These are phyloP conservation scores for Myathropa florea DNA, from an alignment of 2,888 invertebrate genomes.

Conservation along the genomic window DNA sequence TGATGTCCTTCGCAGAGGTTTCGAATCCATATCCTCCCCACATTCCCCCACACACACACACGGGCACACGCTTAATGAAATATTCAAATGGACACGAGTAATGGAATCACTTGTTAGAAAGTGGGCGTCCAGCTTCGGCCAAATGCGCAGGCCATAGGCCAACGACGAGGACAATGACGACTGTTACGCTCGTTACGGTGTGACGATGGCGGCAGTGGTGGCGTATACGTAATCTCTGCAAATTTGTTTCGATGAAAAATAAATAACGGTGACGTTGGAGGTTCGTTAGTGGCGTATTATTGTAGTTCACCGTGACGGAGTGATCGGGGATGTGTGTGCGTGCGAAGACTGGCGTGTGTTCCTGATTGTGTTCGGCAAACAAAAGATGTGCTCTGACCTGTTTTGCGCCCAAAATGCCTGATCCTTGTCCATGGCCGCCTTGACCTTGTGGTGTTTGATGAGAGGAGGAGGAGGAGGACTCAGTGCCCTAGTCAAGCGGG, in stretches of 20 bases:
- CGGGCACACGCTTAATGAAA: slow-evolving; percentile 54
- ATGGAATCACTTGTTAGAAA: slow-evolving; percentile 68
- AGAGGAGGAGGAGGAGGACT: no score
- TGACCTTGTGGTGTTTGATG: not conserved
- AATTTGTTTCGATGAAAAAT: slow-evolving; percentile 70
- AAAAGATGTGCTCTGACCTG: not conserved
- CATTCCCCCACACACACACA: not conserved
- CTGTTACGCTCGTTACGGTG: slow-evolving; percentile 62
- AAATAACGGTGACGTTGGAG: slow-evolving; percentile 66
- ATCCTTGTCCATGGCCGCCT: not conserved
- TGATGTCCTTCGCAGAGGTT: slow-evolving; percentile 53
- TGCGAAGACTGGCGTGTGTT: not conserved
- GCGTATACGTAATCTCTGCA: slow-evolving; percentile 70
- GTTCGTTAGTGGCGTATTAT: slow-evolving; percentile 66
- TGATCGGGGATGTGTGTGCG: no score
- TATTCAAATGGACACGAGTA: slow-evolving; percentile 70
- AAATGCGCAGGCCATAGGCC: not conserved
- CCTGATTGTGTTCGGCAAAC: not conserved
- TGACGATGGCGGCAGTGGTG: no score
- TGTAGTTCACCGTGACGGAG: not conserved
- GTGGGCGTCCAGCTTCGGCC: not conserved
- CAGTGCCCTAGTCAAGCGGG: not conserved
- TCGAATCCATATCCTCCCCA: not conserved
- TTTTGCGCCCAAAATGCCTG: not conserved
- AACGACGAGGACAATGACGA: not conserved